A percentile compares a stretch with the other conserved stretches of the same genome.
phyloP scores from a whole-genome alignment of 2,113 vertebrate species.

The Neodon shergylaensis region DNA sequence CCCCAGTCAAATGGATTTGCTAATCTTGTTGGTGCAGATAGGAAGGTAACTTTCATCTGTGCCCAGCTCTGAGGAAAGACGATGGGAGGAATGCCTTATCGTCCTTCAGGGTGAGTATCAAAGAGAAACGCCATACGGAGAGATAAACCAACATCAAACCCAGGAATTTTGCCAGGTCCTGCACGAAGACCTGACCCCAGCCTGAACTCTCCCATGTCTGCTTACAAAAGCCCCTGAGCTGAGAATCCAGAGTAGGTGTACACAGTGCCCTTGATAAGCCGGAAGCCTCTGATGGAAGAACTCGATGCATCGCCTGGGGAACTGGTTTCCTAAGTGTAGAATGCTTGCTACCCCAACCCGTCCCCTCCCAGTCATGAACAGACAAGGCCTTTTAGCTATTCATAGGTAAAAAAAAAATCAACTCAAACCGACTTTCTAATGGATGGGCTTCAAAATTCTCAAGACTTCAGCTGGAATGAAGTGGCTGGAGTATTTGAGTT shows the following conservation, averaged over 20 bases:
- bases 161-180: neutral
- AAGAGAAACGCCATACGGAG: slow-evolving; percentile 41
- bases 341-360: too few relatives aligned
- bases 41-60: slow-evolving; percentile 50
- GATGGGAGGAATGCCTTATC: slow-evolving; percentile 46
- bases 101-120: neutral
- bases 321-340: neutral
- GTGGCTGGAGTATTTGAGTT: neutral
- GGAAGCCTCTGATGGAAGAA: neutral
- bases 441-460: neutral
- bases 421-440: neutral
- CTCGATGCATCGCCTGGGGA: neutral
- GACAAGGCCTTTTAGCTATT: neutral
- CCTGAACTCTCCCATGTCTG: slow-evolving; percentile 39
- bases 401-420: neutral
- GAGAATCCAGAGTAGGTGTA: neutral
- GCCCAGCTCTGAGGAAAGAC: neutral
- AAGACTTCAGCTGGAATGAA: neutral
- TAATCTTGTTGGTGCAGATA: slow-evolving; percentile 24
- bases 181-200: neutral
- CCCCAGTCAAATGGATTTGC: neutral
- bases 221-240: neutral
- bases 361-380: neutral
- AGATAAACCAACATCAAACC: slow-evolving; percentile 24
- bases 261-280: neutral